phyloP scores from a whole-genome alignment of 1,140 invertebrate genomes.

The Drosophila yakuba region DNA sequence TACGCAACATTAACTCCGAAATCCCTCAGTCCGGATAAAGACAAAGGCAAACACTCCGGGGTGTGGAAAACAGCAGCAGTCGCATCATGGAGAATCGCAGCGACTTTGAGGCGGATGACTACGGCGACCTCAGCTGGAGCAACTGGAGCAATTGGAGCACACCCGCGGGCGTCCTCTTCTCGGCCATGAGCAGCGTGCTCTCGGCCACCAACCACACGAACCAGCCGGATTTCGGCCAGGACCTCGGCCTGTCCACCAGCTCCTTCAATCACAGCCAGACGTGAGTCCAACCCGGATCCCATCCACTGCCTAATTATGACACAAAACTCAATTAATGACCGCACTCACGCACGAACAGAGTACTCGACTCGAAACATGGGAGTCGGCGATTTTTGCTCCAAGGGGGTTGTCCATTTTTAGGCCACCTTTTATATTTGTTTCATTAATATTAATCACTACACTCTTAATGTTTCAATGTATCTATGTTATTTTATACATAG shows the following conservation, averaged over 20 bases:
- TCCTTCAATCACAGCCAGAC: slow-evolving; percentile 57
- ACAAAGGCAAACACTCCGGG: slow-evolving; percentile 5
- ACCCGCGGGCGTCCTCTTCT: slow-evolving; percentile 50
- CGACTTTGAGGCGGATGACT: slow-evolving; percentile 46
- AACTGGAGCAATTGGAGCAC: slow-evolving; percentile 71
- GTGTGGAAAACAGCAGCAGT: not conserved
- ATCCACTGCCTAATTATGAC: slow-evolving; percentile 60
- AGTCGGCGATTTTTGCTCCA: not conserved
- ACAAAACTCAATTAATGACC: slow-evolving; percentile 69
- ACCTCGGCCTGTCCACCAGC: slow-evolving; percentile 34
- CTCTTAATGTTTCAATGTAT: too few species aligned
- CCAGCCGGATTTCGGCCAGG: slow-evolving; percentile 33
- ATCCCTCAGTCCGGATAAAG: slow-evolving; percentile 15
- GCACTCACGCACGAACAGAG: slow-evolving; percentile 25
- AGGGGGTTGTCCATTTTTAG: not conserved
- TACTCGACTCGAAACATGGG: slow-evolving; percentile 2
- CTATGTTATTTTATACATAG: too few species aligned
- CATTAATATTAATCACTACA: too few species aligned
- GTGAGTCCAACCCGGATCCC: slow-evolving; percentile 48
- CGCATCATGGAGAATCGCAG: slow-evolving; percentile 30
- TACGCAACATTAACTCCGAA: slow-evolving; percentile 65
- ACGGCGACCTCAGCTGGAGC: slow-evolving; percentile 44
- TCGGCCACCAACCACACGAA: slow-evolving; percentile 58
- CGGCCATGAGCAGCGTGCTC: slow-evolving; percentile 63
- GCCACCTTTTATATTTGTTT: too few species aligned